These are phyloP conservation scores for Aproaerema taeniolella DNA, from an alignment of 2,888 invertebrate genomes.

Conservation along the genomic window DNA sequence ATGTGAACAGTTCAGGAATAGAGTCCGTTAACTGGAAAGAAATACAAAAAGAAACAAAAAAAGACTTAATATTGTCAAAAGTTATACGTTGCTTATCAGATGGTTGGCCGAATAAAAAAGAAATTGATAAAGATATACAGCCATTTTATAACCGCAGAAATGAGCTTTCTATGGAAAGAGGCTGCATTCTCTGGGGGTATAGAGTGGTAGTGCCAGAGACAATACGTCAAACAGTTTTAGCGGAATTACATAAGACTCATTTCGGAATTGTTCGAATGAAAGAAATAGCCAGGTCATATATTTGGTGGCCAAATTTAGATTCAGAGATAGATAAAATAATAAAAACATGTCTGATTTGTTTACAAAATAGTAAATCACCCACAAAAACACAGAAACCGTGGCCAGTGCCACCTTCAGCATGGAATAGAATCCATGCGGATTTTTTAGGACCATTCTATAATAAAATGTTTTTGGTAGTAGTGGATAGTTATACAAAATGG, in stretches of 20 bases:
- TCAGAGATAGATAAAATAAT: background rate
- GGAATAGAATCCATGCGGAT: conserved; percentile 2
- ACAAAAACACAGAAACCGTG: background rate
- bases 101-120: background rate
- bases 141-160: background rate
- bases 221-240: background rate
- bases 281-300: background rate
- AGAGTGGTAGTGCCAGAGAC: background rate
- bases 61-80: background rate
- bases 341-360: background rate
- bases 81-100: background rate
- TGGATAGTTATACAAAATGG: conserved; percentile 16
- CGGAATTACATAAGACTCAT: background rate
- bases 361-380: background rate
- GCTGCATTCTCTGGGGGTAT: background rate
- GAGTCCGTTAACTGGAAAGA: background rate
- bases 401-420: background rate
- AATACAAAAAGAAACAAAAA: background rate
- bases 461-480: conserved; percentile 14
- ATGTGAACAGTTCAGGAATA: too few relatives aligned
- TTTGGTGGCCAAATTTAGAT: background rate
- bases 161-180: background rate
- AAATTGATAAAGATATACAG: background rate
- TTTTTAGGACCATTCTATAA: conserved; percentile 13
- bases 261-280: too few relatives aligned